phyloP scores from a whole-genome alignment of 2,888 invertebrate genomes.

The Ophioninae sp. region DNA sequence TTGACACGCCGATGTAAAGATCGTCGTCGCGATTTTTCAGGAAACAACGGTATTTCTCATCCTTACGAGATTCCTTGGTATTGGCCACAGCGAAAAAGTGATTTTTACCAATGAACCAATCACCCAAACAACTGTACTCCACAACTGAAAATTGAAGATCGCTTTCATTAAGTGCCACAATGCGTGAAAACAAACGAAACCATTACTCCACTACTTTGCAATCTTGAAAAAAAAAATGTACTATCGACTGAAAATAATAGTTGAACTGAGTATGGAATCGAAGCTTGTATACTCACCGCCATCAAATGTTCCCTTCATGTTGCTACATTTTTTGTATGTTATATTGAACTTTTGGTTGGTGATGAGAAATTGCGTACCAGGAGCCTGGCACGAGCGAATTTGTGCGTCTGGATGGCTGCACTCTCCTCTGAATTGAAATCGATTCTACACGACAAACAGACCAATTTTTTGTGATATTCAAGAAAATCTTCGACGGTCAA shows the following conservation, averaged over 20 bases:
- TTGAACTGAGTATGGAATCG: not conserved
- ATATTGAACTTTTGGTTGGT: constrained; percentile 98
- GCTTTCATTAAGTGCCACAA: not conserved
- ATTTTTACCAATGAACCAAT: constrained; percentile 98
- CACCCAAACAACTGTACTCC: constrained; percentile 95
- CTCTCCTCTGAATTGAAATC: constrained; percentile 95
- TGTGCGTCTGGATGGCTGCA: constrained; percentile 94
- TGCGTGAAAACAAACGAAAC: not conserved
- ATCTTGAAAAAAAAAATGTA: not conserved
- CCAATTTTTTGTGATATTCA: not conserved
- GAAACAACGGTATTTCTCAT: constrained; percentile 97
- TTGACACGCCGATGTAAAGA: constrained; percentile 94
- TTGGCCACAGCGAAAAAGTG: constrained; percentile 99
- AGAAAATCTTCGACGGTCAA: not conserved
- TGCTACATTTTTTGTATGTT: constrained; percentile 93
- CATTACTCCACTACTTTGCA: not conserved
- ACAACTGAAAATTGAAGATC: constrained; percentile 83
- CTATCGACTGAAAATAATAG: not conserved
- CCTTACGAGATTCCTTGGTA: constrained; percentile 96
- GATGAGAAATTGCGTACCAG: constrained; percentile 97
- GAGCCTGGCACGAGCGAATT: constrained; percentile 96
- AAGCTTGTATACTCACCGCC: constrained; percentile 83
- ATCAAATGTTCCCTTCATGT: constrained; percentile 94
- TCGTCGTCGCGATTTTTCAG: constrained; percentile 97
- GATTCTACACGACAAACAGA: constrained; percentile 83